Conservation (phyloP, 2,113 vertebrate genomes). For the Oriolus oriolus region DNA sequence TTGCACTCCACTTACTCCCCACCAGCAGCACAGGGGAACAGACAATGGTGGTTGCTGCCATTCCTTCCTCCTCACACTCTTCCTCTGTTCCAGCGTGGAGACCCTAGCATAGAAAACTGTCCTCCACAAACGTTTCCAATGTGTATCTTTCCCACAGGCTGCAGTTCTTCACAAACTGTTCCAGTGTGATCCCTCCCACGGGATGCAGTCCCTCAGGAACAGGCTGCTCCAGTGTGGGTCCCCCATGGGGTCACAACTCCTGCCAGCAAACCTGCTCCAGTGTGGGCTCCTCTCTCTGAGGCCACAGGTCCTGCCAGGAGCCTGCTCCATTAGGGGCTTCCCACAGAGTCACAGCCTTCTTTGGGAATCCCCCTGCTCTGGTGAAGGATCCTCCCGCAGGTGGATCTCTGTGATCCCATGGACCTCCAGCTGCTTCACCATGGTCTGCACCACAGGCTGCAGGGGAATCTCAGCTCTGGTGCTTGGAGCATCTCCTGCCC, state of each 20-base stretch:
- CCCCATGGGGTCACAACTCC: too few relatives aligned
- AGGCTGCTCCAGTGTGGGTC: too few relatives aligned
- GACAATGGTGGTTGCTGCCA: background rate
- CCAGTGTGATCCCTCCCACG: background rate
- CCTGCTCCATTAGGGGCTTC: background rate
- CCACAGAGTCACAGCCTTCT: background rate
- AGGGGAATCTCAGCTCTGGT: background rate
- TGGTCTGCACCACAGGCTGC: background rate
- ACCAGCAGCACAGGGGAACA: background rate
- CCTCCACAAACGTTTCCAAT: too few relatives aligned
- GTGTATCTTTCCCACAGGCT: background rate
- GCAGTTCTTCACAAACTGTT: background rate
- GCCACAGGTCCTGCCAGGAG: background rate
- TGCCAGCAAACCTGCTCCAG: background rate
- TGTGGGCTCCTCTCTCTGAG: background rate
- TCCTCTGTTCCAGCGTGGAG: background rate
- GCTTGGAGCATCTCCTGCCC: background rate
- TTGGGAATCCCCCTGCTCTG: background rate
- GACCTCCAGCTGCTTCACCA: background rate
- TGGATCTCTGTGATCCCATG: background rate
- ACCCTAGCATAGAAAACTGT: background rate
- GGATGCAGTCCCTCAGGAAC: background rate
- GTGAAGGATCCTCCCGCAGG: too few relatives aligned
- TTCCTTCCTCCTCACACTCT: background rate
- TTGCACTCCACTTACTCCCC: background rate